Percentiles rank a stretch among this genome's conserved stretches.
phyloP scores from a whole-genome alignment of 2,113 vertebrate species.

The Podarcis muralis region DNA sequence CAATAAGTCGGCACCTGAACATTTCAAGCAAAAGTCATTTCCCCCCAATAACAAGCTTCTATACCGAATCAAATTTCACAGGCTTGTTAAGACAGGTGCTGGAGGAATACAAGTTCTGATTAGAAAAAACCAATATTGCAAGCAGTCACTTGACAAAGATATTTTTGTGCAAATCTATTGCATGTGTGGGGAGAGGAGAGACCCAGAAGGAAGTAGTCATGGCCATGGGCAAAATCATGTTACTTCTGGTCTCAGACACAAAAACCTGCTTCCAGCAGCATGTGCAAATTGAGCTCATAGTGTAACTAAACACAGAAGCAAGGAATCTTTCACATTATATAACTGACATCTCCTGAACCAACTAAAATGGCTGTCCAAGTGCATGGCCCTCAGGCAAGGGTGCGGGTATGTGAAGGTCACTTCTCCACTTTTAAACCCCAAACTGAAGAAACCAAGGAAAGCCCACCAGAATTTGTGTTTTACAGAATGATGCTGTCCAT shows the following conservation, averaged over 20 bases:
- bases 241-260: not conserved
- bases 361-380: not conserved
- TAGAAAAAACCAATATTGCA: not conserved
- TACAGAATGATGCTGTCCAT: not conserved
- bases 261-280: not conserved
- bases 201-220: not conserved
- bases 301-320: not conserved
- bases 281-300: not conserved
- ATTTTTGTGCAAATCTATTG: conserved; percentile 30
- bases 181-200: not conserved
- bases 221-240: not conserved
- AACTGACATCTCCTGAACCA: not conserved
- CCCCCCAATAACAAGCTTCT: conserved; percentile 13
- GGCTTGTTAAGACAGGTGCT: conserved; percentile 25
- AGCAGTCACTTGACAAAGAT: not conserved
- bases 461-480: not conserved
- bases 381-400: not conserved
- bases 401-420: not conserved
- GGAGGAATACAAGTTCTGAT: not conserved
- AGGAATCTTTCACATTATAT: not conserved
- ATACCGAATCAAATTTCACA: conserved; percentile 35
- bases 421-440: not conserved
- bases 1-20: conserved; percentile 89
- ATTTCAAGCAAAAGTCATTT: conserved; percentile 46
- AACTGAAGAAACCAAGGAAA: not conserved